Conservation (phyloP, 2,888 invertebrate species). For the Drosophila anomalipes region DNA sequence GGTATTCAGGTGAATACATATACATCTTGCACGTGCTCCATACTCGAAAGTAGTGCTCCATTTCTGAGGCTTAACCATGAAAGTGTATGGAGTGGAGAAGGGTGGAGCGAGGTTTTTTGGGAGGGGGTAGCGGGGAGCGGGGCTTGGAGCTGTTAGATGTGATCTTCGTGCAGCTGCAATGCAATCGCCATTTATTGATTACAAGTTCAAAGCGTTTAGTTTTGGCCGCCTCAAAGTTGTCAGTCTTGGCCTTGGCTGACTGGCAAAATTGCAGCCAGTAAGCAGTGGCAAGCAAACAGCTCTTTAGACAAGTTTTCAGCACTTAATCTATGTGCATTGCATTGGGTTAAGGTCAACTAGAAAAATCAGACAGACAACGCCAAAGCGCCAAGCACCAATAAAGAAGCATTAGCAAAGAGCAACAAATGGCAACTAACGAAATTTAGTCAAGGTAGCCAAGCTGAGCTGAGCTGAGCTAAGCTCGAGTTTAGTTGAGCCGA, state of each 20-base stretch:
- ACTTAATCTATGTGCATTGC: conserved; percentile 77
- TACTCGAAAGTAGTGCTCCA: conserved; percentile 29
- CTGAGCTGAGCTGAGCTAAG: conserved; percentile 9
- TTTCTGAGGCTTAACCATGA: conserved; percentile 50
- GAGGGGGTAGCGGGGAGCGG: not conserved
- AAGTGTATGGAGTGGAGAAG: conserved; percentile 5
- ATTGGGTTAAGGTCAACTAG: conserved; percentile 84
- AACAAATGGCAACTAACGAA: conserved; percentile 65
- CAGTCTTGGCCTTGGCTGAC: conserved; percentile 74
- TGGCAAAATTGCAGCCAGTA: conserved; percentile 69
- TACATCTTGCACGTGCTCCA: conserved; percentile 41
- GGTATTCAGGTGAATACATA: conserved; percentile 44
- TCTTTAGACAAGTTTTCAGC: conserved; percentile 68
- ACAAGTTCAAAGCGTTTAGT: conserved; percentile 78
- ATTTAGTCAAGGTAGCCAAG: conserved; percentile 61
- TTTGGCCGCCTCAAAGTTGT: conserved; percentile 71
- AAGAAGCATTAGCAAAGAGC: conserved; percentile 67
- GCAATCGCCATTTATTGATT: conserved; percentile 70
- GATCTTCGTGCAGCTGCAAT: conserved; percentile 69
- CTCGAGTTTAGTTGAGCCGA: conserved; percentile 27
- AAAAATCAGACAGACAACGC: conserved; percentile 62
- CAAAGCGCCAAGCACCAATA: conserved; percentile 61
- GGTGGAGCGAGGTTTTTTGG: not conserved
- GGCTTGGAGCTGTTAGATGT: conserved; percentile 8
- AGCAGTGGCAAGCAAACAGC: conserved; percentile 35